Evolutionary conservation across 2,797 vertebrate genomes (phyloP).

Genomic region (Danionella dracula): DNA sequence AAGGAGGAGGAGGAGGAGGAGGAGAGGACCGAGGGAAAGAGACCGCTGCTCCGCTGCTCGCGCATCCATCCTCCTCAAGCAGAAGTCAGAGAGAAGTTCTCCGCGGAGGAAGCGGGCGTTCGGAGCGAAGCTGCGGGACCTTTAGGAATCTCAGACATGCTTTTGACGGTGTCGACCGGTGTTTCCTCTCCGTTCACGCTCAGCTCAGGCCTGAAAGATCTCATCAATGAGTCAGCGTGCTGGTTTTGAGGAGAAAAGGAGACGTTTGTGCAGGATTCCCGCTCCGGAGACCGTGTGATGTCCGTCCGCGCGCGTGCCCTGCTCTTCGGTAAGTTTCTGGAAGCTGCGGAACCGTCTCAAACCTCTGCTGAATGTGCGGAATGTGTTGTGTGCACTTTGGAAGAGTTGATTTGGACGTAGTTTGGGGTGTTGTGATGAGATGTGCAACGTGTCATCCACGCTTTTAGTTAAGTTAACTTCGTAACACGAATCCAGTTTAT

Average conservation of each 20-base stretch:
- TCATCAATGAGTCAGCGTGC: slow-evolving; percentile 41
- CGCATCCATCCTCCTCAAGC: slow-evolving; percentile 23
- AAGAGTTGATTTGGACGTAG: background rate
- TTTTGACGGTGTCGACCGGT: slow-evolving; percentile 5
- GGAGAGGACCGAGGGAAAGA: slow-evolving; percentile 27
- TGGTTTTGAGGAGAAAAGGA: slow-evolving; percentile 32
- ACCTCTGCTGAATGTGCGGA: background rate
- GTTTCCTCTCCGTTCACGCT: slow-evolving; percentile 30
- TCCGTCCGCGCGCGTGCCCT: slow-evolving; percentile 33
- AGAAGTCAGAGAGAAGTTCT: slow-evolving; percentile 44
- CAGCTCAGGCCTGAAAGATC: background rate
- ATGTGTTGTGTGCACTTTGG: background rate
- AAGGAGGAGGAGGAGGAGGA: slow-evolving; percentile 22
- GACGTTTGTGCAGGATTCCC: slow-evolving; percentile 43
- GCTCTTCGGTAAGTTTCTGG: slow-evolving; percentile 57
- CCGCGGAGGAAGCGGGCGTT: slow-evolving; percentile 5
- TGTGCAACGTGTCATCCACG: too few relatives aligned
- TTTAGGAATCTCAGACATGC: slow-evolving; percentile 31
- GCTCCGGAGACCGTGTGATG: slow-evolving; percentile 49
- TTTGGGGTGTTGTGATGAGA: background rate
- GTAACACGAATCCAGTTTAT: too few relatives aligned
- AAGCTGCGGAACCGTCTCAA: too few relatives aligned
- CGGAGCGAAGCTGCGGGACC: slow-evolving; percentile 25
- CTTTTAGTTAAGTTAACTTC: too few relatives aligned
- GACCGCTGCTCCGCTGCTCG: slow-evolving; percentile 18